Base-by-base conservation (phyloP, 23 tunicate species). In the Phallusia fumigata region DNA sequence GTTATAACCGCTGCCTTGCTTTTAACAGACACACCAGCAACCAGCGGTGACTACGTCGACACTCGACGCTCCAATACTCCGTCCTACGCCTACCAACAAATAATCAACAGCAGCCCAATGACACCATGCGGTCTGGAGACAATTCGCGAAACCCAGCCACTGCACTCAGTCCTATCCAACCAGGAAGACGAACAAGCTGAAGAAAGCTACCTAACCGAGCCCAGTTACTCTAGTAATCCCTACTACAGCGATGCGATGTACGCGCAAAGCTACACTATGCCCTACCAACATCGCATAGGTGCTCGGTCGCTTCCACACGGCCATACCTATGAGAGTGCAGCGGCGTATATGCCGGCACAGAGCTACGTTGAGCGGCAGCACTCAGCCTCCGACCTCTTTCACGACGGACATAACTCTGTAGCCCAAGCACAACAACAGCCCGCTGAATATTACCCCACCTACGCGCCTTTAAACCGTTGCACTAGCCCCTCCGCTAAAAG, bases 101-200 rank as follows among this genome's bases (percentile, higher is more conserved):
- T 64, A 6, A 36, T 40, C 21, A 35, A 32, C 52, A 36, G 34
- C n/a, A 52, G 81, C 19, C 51, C 51, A 35, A 33, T 72, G 52
- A 84, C 53, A 32, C 72, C 72, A 5, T 32, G 85, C 32, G 87
- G 96, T 15, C 34, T 92, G n/a, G 91, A 92, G 75, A 92, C 97
- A 21, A 92, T 87, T 72, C 74, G 97, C 33, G 97, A 92, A 84
- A 92, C 97, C 21, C 97, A 92, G 75, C 97, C 97, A 0, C 83
- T 92, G 19, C 91, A 89, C n/a, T 76, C 90, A 21, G 86, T 92
- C 12, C 76, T 92, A 0, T 69, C 30, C 6, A 74, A 36, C 40
- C 33, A 74, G 22, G 21, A 75, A 19, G 52, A 64, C 47, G 52
- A 36, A 8, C 80, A 83, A 26, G 33, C 34, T 18, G 73, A 76